A percentile compares a stretch with the other conserved stretches of the same genome.
phyloP scores from a whole-genome alignment of 2,888 invertebrate genomes.

The Caenorhabditis sp. region DNA sequence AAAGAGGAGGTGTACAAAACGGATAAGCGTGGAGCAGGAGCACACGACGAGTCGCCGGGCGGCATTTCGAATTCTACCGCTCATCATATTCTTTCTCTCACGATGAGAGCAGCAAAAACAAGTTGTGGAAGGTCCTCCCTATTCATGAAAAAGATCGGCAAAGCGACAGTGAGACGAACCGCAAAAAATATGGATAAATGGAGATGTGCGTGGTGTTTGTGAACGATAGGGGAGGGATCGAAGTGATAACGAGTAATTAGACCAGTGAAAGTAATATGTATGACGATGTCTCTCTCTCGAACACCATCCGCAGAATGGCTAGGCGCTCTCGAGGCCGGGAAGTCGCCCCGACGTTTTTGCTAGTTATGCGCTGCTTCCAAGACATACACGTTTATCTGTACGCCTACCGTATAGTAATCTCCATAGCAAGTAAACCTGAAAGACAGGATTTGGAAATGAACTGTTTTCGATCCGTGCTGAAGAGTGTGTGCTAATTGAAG shows the following conservation, averaged over 20 bases:
- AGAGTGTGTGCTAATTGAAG: conserved; percentile 46
- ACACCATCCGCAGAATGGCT: conserved; percentile 1
- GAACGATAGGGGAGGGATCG: conserved; percentile 22
- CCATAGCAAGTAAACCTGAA: conserved; percentile 59
- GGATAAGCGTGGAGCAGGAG: conserved; percentile 21
- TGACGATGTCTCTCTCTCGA: conserved; percentile 44
- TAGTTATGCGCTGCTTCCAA: conserved; percentile 28
- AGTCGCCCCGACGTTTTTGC: conserved; percentile 16
- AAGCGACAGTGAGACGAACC: conserved; percentile 12
- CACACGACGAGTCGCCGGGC: conserved; percentile 2
- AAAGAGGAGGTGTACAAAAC: conserved; percentile 53
- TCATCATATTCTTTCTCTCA: conserved; percentile 36
- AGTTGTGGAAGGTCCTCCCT: conserved; percentile 20
- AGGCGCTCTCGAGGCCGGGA: conserved; percentile 20
- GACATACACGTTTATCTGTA: conserved; percentile 59
- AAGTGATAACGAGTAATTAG: conserved; percentile 60
- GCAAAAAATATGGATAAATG: conserved; percentile 19
- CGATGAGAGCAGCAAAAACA: conserved; percentile 30
- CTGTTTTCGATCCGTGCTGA: conserved; percentile 48
- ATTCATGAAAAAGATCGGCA: conserved; percentile 22
- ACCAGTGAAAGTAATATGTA: conserved; percentile 62
- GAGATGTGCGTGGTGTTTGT: conserved; percentile 10
- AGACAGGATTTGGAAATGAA: conserved; percentile 65
- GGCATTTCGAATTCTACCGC: conserved; percentile 34
- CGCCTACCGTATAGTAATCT: conserved; percentile 60